Conservation (phyloP, 2,113 vertebrate genomes). For the Lycocorax pyrrhopterus region DNA sequence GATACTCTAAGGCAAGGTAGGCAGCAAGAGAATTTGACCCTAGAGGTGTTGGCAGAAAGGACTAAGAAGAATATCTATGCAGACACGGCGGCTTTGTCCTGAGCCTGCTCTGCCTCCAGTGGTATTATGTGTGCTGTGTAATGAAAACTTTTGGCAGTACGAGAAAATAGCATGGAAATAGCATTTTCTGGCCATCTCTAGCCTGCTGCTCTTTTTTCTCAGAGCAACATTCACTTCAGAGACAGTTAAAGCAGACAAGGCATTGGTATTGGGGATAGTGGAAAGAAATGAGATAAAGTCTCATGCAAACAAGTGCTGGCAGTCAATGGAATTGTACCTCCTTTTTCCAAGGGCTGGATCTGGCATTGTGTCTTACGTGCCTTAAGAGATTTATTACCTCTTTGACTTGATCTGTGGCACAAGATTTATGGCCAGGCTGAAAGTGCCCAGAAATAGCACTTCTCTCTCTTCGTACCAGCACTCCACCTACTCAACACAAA, state of each 20-base stretch:
- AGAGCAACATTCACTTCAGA: background rate
- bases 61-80: background rate
- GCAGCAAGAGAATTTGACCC: background rate
- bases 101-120: background rate
- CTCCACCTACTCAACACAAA: background rate
- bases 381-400: slow-evolving; percentile 50
- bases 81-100: background rate
- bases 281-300: slow-evolving; percentile 27
- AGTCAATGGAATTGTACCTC: slow-evolving; percentile 29
- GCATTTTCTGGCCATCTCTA: background rate
- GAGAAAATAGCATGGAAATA: background rate
- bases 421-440: slow-evolving; percentile 56
- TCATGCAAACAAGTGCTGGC: slow-evolving; percentile 23
- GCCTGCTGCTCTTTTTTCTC: background rate
- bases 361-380: slow-evolving; percentile 4
- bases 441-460: slow-evolving; percentile 27
- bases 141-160: background rate
- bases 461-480: background rate
- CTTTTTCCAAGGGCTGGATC: background rate
- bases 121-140: background rate
- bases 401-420: slow-evolving; percentile 43
- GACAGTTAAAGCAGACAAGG: background rate
- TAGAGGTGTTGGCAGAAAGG: background rate
- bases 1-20: background rate
- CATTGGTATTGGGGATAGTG: background rate